phyloP scores from a whole-genome alignment of 2,888 invertebrate species.

The Troilus luridus region DNA sequence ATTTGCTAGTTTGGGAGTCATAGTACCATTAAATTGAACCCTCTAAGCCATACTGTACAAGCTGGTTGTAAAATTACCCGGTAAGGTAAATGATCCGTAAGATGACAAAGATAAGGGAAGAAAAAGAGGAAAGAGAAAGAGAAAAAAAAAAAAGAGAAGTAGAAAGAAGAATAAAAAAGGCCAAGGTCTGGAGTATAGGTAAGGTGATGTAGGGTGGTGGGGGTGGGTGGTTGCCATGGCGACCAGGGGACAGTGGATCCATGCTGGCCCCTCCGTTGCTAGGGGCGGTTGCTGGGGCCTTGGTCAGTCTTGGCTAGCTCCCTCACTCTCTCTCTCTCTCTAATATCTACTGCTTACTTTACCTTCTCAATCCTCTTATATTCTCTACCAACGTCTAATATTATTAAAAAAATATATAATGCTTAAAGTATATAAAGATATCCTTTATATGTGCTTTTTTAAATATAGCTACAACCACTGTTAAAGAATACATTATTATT shows the following conservation, averaged over 20 bases:
- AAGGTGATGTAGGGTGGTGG: constrained; percentile 67
- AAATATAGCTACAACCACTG: too few relatives aligned
- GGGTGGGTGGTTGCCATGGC: constrained; percentile 65
- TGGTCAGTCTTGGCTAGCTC: constrained; percentile 52
- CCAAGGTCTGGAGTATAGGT: constrained; percentile 66
- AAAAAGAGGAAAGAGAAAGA: constrained; percentile 61
- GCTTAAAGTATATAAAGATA: too few relatives aligned
- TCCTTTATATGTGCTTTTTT: too few relatives aligned
- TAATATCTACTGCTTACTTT: not conserved
- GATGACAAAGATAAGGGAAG: constrained; percentile 60
- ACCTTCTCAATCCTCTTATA: not conserved
- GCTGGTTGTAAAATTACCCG: not conserved
- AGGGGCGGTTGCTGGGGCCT: constrained; percentile 68
- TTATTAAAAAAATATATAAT: not conserved
- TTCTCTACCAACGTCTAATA: not conserved
- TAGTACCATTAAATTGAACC: not conserved
- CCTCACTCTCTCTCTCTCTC: not conserved
- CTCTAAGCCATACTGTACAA: not conserved
- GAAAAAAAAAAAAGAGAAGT: constrained; percentile 63
- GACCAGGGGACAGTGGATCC: constrained; percentile 66
- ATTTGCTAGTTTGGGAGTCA: not conserved
- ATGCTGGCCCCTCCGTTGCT: constrained; percentile 66
- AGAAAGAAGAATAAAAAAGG: constrained; percentile 60
- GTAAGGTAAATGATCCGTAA: constrained; percentile 10
- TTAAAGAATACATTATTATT: too few relatives aligned